Evolutionary conservation across 2,113 vertebrate species (phyloP), one percentile per base, ranked within the genome.

Genomic region (Pterocles burchelli): DNA sequence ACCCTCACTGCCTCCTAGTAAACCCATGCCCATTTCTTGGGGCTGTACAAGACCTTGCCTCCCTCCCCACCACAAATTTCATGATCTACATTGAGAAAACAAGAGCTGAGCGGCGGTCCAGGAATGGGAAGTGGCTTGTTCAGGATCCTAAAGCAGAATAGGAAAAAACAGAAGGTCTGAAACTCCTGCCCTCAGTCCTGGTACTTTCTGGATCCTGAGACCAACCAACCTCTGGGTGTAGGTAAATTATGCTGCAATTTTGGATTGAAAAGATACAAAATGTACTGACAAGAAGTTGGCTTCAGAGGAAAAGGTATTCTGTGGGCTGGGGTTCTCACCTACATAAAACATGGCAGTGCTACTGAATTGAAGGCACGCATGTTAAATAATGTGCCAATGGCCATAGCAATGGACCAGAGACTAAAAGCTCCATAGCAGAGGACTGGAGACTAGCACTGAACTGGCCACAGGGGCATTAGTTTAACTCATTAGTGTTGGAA

Each of bases 361-460:
- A 58, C 51, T 15, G 20, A 76, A 65, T 5, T 36, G 49, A 75
- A 55, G 52, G 66, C 26, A 52, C 11, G 13, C 4, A 10, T 13
- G 9, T 46, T 34, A 80, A 33, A 41, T 17, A 33, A 6, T 10
- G 13, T 21, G 17, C 17, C 0, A 0, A 57, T 0, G 4, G 31
- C 46, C 38, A 29, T 2, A 49, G 33, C 43, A 59, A 16, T 0
- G 0, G 25, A 51, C 13, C 0, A 0, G 41, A 89, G 31, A 46
- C 29, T 31, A 33, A 63, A 82, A 51, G 28, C 51, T 71, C 55
- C 43, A 15, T 8, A 41, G 43, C 11, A 36, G 46, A 9, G 11
- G 14, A 15, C 21, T 48, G 31, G 38, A 88, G 22, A 67, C 29
- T 36, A 75, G 52, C 29, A 24, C 8, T 59, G 41, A 36, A 41